Conservation (phyloP, 2,888 invertebrate species). For the Rhodophaea formosa region DNA sequence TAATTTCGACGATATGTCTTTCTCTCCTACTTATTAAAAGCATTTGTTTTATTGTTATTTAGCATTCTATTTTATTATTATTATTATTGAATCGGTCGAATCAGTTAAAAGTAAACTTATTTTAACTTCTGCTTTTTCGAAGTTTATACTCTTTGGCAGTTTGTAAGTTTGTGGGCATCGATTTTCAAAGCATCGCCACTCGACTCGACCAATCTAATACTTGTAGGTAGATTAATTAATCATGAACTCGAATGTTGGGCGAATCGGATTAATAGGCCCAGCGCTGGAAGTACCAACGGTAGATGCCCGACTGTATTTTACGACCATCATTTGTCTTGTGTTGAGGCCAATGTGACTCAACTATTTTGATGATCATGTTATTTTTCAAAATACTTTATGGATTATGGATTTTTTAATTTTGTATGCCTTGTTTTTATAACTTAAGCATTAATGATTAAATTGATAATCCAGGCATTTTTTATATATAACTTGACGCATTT, state of each 20-base stretch:
- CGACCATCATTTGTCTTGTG: conserved; percentile 44
- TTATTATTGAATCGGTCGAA: no score
- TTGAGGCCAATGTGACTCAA: conserved; percentile 28
- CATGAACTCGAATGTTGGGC: conserved; percentile 48
- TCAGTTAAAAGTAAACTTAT: no score
- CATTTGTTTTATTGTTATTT: no score
- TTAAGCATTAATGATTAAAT: no score
- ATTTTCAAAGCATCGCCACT: background rate
- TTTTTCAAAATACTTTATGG: conserved; percentile 29
- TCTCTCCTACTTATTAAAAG: no score
- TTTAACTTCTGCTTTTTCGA: no score
- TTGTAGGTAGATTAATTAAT: conserved; percentile 49
- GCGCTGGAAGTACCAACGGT: conserved; percentile 20
- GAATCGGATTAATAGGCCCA: conserved; percentile 49
- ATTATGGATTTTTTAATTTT: conserved; percentile 23
- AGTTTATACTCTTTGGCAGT: no score
- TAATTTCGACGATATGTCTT: no score
- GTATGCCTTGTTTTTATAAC: background rate
- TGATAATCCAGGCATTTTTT: no score
- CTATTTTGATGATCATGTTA: conserved; percentile 26
- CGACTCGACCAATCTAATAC: background rate
- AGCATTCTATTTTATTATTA: no score
- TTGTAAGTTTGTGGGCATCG: background rate
- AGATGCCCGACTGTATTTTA: conserved; percentile 30
- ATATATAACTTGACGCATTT: no score